phyloP scores from a whole-genome alignment of 2,797 vertebrate genomes.

The Macrochelys suwanniensis region DNA sequence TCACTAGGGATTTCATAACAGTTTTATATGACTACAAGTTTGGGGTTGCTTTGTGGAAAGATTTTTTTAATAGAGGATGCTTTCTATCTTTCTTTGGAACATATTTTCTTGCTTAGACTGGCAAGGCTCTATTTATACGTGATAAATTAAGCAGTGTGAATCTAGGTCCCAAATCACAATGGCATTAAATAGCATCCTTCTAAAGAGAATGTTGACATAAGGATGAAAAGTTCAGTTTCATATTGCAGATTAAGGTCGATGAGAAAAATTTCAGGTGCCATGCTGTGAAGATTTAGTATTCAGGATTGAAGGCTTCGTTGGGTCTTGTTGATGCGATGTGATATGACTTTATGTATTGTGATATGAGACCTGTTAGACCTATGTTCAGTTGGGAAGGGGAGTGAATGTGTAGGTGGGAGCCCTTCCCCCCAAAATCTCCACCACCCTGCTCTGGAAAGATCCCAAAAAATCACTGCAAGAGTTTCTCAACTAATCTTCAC shows the following conservation, averaged over 20 bases:
- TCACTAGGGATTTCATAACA: conserved; percentile 47
- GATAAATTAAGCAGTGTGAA: conserved; percentile 28
- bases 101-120: conserved; percentile 54
- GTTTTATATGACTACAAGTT: conserved; percentile 46
- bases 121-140: neutral
- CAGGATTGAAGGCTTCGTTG: conserved; percentile 47
- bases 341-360: conserved; percentile 4
- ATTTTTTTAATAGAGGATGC: conserved; percentile 57
- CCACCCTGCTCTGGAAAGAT: conserved; percentile 3
- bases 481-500: neutral
- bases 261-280: conserved; percentile 60
- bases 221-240: conserved; percentile 16
- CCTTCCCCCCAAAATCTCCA: neutral
- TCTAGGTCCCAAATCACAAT: conserved; percentile 22
- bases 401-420: neutral
- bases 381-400: neutral
- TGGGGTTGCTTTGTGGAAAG: conserved; percentile 54
- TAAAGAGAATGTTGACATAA: conserved; percentile 52
- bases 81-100: conserved; percentile 60
- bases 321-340: fast-evolving
- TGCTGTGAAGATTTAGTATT: conserved; percentile 6
- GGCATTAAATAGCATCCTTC: conserved; percentile 43
- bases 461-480: neutral
- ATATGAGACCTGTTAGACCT: conserved; percentile 17
- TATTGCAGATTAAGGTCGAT: conserved; percentile 30